Evolutionary conservation across 2,888 invertebrate genomes (phyloP).

Genomic region (Hoplodrina blanda): DNA sequence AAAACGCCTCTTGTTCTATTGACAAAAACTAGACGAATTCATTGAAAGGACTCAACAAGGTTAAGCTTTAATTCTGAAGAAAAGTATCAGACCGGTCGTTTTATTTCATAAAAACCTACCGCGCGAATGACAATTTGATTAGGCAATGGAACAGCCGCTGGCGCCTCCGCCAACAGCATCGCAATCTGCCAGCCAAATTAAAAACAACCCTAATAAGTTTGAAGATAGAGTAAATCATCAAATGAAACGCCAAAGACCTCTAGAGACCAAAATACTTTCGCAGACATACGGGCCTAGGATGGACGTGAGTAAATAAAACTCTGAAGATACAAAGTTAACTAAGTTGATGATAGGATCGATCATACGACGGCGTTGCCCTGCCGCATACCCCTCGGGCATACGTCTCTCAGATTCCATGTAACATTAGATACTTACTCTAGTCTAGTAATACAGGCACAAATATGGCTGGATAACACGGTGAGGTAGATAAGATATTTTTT

Average conservation of each 20-base stretch:
- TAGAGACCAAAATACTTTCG: slow-evolving; percentile 42
- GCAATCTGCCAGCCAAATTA: slow-evolving; percentile 37
- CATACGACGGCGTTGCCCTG: slow-evolving; percentile 50
- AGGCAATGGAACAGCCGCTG: slow-evolving; percentile 7
- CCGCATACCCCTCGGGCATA: slow-evolving; percentile 60
- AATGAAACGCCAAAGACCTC: slow-evolving; percentile 31
- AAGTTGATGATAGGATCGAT: slow-evolving; percentile 61
- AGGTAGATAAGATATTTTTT: neutral
- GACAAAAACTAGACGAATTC: neutral
- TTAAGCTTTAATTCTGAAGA: neutral
- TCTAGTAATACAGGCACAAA: slow-evolving; percentile 30
- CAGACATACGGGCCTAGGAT: slow-evolving; percentile 28
- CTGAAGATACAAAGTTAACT: slow-evolving; percentile 53
- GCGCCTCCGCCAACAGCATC: slow-evolving; percentile 15
- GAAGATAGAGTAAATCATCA: slow-evolving; percentile 30
- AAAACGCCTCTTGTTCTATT: neutral
- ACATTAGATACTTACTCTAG: slow-evolving; percentile 46
- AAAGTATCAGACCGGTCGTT: neutral
- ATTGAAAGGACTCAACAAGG: neutral
- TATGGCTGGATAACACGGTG: neutral
- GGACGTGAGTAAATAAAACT: slow-evolving; percentile 50
- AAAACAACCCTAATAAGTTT: slow-evolving; percentile 39
- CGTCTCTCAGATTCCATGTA: slow-evolving; percentile 53
- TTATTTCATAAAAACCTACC: slow-evolving; percentile 14
- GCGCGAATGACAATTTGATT: slow-evolving; percentile 16